These are phyloP conservation scores for Amorpha juglandis DNA, from an alignment of 2,888 invertebrate species.

Conservation along the genomic window DNA sequence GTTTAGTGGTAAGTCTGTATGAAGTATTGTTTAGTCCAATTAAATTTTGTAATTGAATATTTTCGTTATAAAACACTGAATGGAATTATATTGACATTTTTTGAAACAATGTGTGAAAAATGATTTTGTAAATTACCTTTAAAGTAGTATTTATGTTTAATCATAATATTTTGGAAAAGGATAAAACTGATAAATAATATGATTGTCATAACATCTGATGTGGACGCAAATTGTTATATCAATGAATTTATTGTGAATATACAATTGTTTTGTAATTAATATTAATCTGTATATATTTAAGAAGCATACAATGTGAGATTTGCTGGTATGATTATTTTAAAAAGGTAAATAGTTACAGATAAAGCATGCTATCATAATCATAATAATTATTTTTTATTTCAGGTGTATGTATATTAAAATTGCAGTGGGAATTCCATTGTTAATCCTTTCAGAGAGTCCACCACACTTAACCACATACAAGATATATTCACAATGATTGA, in stretches of 20 bases:
- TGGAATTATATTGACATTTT: neutral
- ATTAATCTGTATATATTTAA: neutral
- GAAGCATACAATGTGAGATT: neutral
- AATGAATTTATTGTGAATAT: neutral
- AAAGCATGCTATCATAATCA: neutral
- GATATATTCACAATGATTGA: neutral
- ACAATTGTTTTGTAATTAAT: neutral
- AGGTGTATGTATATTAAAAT: conserved; percentile 4
- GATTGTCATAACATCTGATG: neutral
- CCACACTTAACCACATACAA: neutral
- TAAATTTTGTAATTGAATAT: neutral
- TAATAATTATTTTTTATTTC: conserved; percentile 3
- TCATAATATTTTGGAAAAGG: neutral
- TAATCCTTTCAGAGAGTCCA: neutral
- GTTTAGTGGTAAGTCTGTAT: neutral
- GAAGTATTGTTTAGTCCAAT: neutral
- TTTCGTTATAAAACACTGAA: neutral
- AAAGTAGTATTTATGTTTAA: neutral
- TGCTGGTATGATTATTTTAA: neutral
- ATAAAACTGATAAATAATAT: neutral
- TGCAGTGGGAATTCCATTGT: neutral
- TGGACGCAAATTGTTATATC: neutral
- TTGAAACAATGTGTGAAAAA: neutral
- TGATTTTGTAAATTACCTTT: neutral
- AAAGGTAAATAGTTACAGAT: neutral